A percentile compares a stretch with the other conserved stretches of the same genome.
These are phyloP conservation scores for Turritopsis rubra DNA, from an alignment of 30 jellyfish, hydroid and myxozoan species.

Conservation along the genomic window DNA sequence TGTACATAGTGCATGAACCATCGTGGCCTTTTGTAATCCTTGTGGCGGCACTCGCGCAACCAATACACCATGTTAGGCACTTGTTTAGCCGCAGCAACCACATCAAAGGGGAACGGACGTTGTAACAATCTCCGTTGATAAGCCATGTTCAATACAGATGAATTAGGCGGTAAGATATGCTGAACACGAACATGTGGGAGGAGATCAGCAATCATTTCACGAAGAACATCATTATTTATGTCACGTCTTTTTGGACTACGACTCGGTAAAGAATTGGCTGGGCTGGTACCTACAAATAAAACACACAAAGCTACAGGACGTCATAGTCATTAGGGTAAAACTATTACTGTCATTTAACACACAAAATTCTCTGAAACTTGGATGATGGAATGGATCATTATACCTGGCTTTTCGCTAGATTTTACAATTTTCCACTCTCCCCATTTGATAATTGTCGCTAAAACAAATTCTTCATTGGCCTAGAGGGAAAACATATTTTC, in stretches of 20 bases:
- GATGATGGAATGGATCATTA: no score
- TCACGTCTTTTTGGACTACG: conserved; percentile 89
- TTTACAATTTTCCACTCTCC: conserved; percentile 94
- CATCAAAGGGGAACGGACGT: conserved; percentile 71
- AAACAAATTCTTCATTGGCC: conserved; percentile 91
- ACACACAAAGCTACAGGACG: neutral
- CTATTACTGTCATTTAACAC: no score
- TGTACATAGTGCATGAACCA: conserved; percentile 59
- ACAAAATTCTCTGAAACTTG: no score
- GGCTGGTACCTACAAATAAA: conserved; percentile 18
- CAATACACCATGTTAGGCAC: conserved; percentile 22
- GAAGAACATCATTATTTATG: conserved; percentile 53
- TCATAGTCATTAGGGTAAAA: no score
- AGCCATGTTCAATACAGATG: conserved; percentile 71
- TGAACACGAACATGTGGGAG: conserved; percentile 53
- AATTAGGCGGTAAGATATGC: conserved; percentile 68
- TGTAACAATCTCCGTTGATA: conserved; percentile 74
- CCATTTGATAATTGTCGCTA: conserved; percentile 63
- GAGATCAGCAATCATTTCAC: conserved; percentile 45
- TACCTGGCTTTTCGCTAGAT: conserved; percentile 67
- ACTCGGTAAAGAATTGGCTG: conserved; percentile 68
- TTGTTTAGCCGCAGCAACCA: conserved; percentile 40
- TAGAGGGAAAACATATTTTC: neutral
- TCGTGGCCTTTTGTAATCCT: conserved; percentile 63
- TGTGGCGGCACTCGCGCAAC: conserved; percentile 27